Base-by-base conservation (phyloP, 2,113 vertebrate species). In the Corythaeola cristata region DNA sequence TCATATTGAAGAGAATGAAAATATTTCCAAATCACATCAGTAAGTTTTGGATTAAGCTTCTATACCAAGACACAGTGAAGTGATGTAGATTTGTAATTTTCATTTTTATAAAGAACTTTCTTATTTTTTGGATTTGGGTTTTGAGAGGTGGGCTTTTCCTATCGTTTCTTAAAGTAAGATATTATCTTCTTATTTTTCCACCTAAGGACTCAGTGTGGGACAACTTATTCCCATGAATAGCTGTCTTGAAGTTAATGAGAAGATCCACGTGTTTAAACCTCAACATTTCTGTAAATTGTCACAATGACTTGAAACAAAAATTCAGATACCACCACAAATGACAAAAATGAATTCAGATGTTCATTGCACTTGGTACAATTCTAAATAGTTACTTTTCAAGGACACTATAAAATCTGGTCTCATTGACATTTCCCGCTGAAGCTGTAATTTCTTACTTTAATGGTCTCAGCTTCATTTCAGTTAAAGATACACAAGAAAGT, bases 101-200 rank as follows among this genome's bases (percentile, higher is more conserved):
- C 3, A 21, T 75, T 78, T 83, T 52, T n/a, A 7, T 47, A 37
- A 77, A 81, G 8, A 58, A 64, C 7, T 0, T 74, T 72, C 24
- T 28, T 20, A 52, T n/a, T 37, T 95, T 84, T 88, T 71, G 13
- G 47, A 67, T 81, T 53, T 62, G 30, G 4, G 4, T 53, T 89
- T 68, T 68, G 66, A 85, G 27, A 56, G 8, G 5, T 63, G 8
- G 0, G 1, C 0, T 66, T 78, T 74, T 15, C 6, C 69, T 59
- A 32, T 35, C 33, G 4, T 74, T 89, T 64, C 47, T 73, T 67
- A 41, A 55, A 77, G 28, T 45, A 63, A 89, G 19, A 18, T 53
- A 28, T 39, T 23, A 15, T 66, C 24, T 60, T 72, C 24, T 39
- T 64, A 28, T 72, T 79, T 94, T 89, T 64, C 41, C 23, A 39